These are phyloP conservation scores for Drepana arcuata DNA, from an alignment of 1,140 invertebrate species.

Conservation along the genomic window DNA sequence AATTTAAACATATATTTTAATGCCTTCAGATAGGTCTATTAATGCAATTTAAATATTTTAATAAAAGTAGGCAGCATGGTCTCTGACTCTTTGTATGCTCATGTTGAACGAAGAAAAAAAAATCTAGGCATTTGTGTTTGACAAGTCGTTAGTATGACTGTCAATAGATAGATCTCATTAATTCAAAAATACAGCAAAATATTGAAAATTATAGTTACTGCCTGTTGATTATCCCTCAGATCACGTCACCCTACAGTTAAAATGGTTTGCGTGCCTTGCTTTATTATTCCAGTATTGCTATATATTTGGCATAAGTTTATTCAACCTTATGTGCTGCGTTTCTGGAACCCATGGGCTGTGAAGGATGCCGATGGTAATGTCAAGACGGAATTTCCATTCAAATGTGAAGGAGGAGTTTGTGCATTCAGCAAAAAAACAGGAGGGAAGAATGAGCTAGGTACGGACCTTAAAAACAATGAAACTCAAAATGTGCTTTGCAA, in stretches of 20 bases:
- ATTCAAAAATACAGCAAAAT: too few species aligned
- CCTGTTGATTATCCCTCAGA: too few species aligned
- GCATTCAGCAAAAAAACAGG: constrained; percentile 33
- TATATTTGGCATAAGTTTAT: constrained; percentile 85
- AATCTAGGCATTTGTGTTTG: too few species aligned
- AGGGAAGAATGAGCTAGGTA: constrained; percentile 18
- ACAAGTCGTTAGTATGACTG: too few species aligned
- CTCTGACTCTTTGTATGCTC: too few species aligned
- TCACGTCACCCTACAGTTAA: constrained; percentile 26
- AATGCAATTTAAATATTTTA: too few species aligned
- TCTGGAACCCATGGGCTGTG: constrained; percentile 84
- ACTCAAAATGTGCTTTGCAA: constrained; percentile 1
- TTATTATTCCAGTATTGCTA: constrained; percentile 81
- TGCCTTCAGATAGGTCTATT: too few species aligned
- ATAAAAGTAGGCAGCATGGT: too few species aligned
- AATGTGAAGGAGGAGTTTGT: constrained; percentile 71
- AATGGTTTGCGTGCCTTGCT: constrained; percentile 86
- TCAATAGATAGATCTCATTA: too few species aligned
- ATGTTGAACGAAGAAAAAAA: too few species aligned
- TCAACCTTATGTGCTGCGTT: constrained; percentile 79
- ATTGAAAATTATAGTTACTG: too few species aligned
- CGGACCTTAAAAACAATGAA: constrained; percentile 3
- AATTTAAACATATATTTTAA: too few species aligned
- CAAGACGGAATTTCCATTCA: constrained; percentile 72
- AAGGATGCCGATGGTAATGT: constrained; percentile 72